Percentiles rank a stretch among this genome's conserved stretches.
These are phyloP conservation scores for Nebria ingens DNA, from an alignment of 1,140 invertebrate species.

Conservation along the genomic window DNA sequence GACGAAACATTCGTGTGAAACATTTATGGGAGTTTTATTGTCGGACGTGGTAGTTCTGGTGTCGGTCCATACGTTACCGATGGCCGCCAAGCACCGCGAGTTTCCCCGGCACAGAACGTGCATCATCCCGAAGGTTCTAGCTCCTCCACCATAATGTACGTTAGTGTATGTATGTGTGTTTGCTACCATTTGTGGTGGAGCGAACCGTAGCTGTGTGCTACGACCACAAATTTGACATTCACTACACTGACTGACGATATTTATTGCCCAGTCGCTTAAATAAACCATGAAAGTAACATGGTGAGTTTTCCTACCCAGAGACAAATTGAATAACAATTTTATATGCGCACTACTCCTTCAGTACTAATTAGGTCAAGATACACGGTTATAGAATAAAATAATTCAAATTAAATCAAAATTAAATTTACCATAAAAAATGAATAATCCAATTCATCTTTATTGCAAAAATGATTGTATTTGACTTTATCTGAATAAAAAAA, in stretches of 20 bases:
- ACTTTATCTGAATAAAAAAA: no score
- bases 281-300: conserved; percentile 6
- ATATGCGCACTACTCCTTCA: not conserved
- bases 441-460: no score
- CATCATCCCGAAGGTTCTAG: no score
- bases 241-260: conserved; percentile 11
- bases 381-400: no score
- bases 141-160: not conserved
- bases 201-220: not conserved
- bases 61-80: no score
- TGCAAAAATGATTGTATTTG: no score
- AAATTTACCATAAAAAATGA: no score
- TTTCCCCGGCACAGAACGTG: no score
- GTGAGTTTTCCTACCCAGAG: not conserved
- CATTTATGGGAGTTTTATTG: conserved; percentile 20
- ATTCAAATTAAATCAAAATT: no score
- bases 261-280: conserved; percentile 9
- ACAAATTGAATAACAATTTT: conserved; percentile 5
- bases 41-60: conserved; percentile 11
- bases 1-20: conserved; percentile 7
- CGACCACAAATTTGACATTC: conserved; percentile 17
- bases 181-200: not conserved
- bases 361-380: not conserved
- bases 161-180: not conserved
- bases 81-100: no score